Conservation (phyloP, 2,888 invertebrate species). For the Drosophila infuscata region DNA sequence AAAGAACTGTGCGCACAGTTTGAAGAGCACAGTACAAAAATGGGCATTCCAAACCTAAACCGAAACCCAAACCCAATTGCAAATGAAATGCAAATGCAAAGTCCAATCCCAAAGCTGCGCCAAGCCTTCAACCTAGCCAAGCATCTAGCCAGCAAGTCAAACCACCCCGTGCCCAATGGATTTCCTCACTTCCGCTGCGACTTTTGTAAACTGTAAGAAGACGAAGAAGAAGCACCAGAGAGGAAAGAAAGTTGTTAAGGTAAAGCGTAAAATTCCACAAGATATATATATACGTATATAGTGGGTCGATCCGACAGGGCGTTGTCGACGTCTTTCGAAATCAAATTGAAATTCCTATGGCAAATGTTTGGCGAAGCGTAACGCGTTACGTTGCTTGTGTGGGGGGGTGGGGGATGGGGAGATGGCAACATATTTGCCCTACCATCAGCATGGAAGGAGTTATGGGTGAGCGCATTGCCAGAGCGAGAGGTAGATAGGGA, state of each 20-base stretch:
- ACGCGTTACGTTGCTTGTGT: constrained; percentile 31
- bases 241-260: constrained; percentile 12
- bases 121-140: not conserved
- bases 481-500: not conserved
- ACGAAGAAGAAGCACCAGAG: not conserved
- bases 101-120: not conserved
- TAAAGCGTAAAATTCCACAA: constrained; percentile 27
- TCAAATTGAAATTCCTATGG: constrained; percentile 70
- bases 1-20: constrained; percentile 47
- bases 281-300: constrained; percentile 26
- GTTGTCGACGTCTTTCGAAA: constrained; percentile 52
- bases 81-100: constrained; percentile 12
- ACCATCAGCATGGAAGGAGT: constrained; percentile 25
- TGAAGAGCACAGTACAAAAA: constrained; percentile 19
- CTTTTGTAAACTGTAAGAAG: constrained; percentile 12
- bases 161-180: constrained; percentile 29
- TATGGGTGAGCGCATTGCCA: constrained; percentile 54
- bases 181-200: constrained; percentile 42
- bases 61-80: not conserved
- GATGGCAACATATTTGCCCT: constrained; percentile 19
- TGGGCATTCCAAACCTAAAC: constrained; percentile 8
- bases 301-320: constrained; percentile 52
- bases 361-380: constrained; percentile 69
- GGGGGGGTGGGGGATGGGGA: constrained; percentile 1
- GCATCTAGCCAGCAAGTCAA: not conserved